Evolutionary conservation across 1,140 invertebrate genomes (phyloP).

Genomic region (Paraescarpia echinospica): DNA sequence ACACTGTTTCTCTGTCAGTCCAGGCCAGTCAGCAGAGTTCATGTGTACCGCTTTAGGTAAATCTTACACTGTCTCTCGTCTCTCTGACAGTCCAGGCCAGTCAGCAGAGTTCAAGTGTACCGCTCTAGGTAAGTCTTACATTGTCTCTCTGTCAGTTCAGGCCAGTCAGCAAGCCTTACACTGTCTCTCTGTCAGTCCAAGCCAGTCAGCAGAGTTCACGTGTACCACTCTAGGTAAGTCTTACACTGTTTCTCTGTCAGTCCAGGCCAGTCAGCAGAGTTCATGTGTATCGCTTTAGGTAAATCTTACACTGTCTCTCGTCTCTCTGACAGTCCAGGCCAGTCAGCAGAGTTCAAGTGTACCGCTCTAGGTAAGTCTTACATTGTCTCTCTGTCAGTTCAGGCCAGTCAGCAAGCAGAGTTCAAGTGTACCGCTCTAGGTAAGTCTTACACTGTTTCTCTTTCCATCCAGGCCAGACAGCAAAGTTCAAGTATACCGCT

Average conservation of each 20-base stretch:
- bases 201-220: constrained; percentile 15
- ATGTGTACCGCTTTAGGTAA: constrained; percentile 14
- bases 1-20: constrained; percentile 10
- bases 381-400: constrained; percentile 2
- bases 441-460: too few species aligned
- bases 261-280: constrained; percentile 10
- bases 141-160: neutral
- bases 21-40: constrained; percentile 14
- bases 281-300: constrained; percentile 14
- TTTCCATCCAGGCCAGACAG: neutral
- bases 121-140: too few species aligned
- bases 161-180: constrained; percentile 8
- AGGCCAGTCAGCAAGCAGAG: constrained; percentile 11
- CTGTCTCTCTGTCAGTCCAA: neutral
- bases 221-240: too few species aligned
- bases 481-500: constrained; percentile 11
- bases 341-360: constrained; percentile 16
- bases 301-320: too few species aligned
- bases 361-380: too few species aligned
- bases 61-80: too few species aligned
- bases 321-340: constrained; percentile 7
- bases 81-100: constrained; percentile 11
- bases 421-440: constrained; percentile 18
- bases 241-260: constrained; percentile 14
- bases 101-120: constrained; percentile 13